Evolutionary conservation across 2,113 vertebrate species (phyloP).

Genomic region (Natator depressus): DNA sequence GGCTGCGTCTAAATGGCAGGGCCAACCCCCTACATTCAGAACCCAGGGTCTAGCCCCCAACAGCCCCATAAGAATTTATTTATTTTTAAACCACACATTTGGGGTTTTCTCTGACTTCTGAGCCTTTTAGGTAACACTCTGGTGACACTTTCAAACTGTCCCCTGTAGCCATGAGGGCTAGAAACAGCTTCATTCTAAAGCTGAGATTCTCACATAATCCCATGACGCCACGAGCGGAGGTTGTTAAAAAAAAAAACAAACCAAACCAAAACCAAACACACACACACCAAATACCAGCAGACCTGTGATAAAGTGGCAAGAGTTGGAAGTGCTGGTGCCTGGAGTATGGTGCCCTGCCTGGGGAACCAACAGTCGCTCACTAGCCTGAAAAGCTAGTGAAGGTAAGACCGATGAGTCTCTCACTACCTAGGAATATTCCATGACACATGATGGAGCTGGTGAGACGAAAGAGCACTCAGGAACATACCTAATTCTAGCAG

Average conservation of each 20-base stretch:
- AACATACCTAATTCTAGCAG: neutral
- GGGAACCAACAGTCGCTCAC: neutral
- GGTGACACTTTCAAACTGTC: neutral
- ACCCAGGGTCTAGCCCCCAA: neutral
- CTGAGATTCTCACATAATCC: neutral
- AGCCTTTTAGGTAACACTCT: neutral
- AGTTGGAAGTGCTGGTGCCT: neutral
- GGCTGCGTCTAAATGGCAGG: neutral
- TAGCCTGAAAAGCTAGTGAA: neutral
- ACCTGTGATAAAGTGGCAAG: neutral
- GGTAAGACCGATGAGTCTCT: neutral
- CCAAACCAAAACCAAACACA: too few relatives aligned
- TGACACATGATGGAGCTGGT: neutral
- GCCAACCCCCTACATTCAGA: neutral
- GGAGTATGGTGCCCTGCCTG: too few relatives aligned
- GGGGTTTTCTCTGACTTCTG: neutral
- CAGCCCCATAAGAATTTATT: neutral
- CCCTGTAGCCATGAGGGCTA: neutral
- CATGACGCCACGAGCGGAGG: neutral
- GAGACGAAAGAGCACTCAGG: neutral
- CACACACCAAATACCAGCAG: neutral
- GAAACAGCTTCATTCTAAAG: neutral
- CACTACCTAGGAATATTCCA: neutral
- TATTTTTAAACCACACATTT: neutral
- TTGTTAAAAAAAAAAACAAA: neutral